Conservation (phyloP, 2,888 invertebrate genomes). For the Drosophila paramelanica region DNA sequence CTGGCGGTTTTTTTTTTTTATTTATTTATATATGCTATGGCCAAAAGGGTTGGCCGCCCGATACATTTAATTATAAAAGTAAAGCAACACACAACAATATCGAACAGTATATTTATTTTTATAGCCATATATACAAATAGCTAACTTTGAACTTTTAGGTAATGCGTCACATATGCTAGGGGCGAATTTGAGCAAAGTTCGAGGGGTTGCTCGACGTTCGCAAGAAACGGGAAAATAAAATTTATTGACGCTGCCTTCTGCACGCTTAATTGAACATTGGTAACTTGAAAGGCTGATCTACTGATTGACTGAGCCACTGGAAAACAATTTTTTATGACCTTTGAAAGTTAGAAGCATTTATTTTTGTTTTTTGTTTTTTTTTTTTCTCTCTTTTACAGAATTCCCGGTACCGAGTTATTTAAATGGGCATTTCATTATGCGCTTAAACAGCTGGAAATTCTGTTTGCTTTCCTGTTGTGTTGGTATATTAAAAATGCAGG, state of each 20-base stretch:
- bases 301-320: conserved; percentile 67
- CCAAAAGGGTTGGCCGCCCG: conserved; percentile 63
- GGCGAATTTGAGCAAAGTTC: conserved; percentile 22
- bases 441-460: conserved; percentile 73
- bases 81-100: conserved; percentile 38
- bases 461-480: conserved; percentile 29
- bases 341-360: conserved; percentile 31
- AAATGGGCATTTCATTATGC: conserved; percentile 67
- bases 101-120: conserved; percentile 17
- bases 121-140: conserved; percentile 18
- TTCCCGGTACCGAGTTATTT: conserved; percentile 60
- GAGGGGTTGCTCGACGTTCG: conserved; percentile 40
- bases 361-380: background rate
- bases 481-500: conserved; percentile 66
- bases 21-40: conserved; percentile 41
- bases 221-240: conserved; percentile 50
- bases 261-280: conserved; percentile 78
- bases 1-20: conserved; percentile 27
- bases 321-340: conserved; percentile 60
- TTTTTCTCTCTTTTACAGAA: background rate
- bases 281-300: conserved; percentile 72
- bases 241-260: conserved; percentile 69
- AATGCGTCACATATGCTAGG: conserved; percentile 63
- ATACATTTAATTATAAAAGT: conserved; percentile 77
- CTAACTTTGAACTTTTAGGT: conserved; percentile 67